Percentiles rank a stretch among this genome's conserved stretches.
Conservation (phyloP, 2,888 invertebrate genomes). For the Octonoba sinensis region DNA sequence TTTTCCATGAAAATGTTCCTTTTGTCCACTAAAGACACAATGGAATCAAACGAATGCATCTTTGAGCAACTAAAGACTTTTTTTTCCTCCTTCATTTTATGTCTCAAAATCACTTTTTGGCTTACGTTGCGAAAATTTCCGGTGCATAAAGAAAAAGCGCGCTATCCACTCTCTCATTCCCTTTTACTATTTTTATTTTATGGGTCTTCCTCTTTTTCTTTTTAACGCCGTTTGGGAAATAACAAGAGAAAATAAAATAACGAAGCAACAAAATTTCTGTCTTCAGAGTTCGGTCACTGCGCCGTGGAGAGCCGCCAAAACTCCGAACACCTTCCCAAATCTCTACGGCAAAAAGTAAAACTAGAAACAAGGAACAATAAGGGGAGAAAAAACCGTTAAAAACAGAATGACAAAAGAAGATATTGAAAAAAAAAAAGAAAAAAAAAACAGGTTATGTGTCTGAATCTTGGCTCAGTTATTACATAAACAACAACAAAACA, state of each 20-base stretch:
- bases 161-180: constrained; percentile 40
- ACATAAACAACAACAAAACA: constrained; percentile 32
- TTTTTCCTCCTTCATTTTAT: no score
- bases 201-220: constrained; percentile 23
- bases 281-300: constrained; percentile 12
- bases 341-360: constrained; percentile 24
- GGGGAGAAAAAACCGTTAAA: background rate
- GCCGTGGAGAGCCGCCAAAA: constrained; percentile 53
- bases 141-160: constrained; percentile 57
- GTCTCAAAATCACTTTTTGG: constrained; percentile 48
- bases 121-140: constrained; percentile 63
- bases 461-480: constrained; percentile 61
- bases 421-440: constrained; percentile 5
- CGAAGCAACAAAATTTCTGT: constrained; percentile 18
- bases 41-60: no score
- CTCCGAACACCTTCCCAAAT: constrained; percentile 50
- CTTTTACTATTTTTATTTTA: constrained; percentile 28
- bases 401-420: constrained; percentile 9
- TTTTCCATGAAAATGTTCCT: no score
- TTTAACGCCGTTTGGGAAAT: constrained; percentile 12
- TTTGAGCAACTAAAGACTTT: no score
- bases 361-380: constrained; percentile 19
- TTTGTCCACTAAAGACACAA: no score
- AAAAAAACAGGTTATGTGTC: constrained; percentile 18
- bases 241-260: constrained; percentile 33